phyloP scores from a whole-genome alignment of 2,888 invertebrate genomes.

The Gandaritis pyraliata region DNA sequence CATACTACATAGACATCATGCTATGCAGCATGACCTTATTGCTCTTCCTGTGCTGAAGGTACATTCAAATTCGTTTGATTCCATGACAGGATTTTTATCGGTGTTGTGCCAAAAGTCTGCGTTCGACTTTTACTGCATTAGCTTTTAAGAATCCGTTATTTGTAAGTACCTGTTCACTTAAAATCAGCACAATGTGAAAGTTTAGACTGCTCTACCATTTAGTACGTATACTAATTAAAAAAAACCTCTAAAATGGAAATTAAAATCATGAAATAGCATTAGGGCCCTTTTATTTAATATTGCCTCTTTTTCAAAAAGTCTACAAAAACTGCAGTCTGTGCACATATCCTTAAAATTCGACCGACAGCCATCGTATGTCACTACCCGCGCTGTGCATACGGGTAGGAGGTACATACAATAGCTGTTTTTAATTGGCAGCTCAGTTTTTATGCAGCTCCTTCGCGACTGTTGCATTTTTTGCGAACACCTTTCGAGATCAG shows the following conservation, averaged over 20 bases:
- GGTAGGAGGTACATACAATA: slow-evolving; percentile 44
- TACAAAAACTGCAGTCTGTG: slow-evolving; percentile 5
- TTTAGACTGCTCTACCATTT: slow-evolving; percentile 5
- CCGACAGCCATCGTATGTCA: slow-evolving; percentile 20
- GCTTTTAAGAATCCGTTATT: slow-evolving; percentile 24
- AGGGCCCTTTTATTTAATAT: too few relatives aligned
- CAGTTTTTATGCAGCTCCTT: slow-evolving; percentile 54
- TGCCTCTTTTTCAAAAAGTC: background rate
- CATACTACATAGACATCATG: too few relatives aligned
- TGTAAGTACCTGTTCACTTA: slow-evolving; percentile 12
- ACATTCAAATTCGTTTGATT: background rate
- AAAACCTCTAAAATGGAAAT: background rate
- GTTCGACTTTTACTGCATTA: slow-evolving; percentile 24
- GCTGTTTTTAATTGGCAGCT: slow-evolving; percentile 59
- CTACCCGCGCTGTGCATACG: slow-evolving; percentile 6
- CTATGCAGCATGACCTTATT: too few relatives aligned
- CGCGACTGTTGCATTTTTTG: slow-evolving; percentile 61
- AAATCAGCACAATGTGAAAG: background rate
- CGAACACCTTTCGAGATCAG: slow-evolving; percentile 60
- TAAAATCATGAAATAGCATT: background rate
- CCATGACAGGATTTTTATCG: slow-evolving; percentile 12
- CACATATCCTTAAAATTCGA: slow-evolving; percentile 14
- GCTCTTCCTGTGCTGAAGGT: too few relatives aligned
- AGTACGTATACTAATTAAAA: too few relatives aligned
- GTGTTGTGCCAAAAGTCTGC: slow-evolving; percentile 20